phyloP scores from a whole-genome alignment of 2,113 vertebrate species.

The Blennius ocellaris region DNA sequence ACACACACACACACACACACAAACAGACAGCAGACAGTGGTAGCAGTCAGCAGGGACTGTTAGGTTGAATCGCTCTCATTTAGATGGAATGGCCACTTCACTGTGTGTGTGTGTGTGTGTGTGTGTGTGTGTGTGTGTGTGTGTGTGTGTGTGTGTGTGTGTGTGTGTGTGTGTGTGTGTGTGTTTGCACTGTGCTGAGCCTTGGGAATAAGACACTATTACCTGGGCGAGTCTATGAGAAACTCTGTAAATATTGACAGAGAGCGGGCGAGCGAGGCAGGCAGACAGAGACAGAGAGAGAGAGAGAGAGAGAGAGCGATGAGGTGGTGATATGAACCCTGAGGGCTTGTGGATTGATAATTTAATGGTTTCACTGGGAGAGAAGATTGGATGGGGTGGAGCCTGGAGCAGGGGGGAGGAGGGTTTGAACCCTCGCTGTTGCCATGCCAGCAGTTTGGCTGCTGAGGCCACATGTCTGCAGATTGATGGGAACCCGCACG shows the following conservation, averaged over 20 bases:
- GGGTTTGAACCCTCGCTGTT: constrained; percentile 71
- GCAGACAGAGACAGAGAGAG: background rate
- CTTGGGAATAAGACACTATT: constrained; percentile 74
- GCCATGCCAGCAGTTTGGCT: constrained; percentile 62
- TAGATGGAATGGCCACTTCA: constrained; percentile 60
- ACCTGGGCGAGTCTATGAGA: constrained; percentile 65
- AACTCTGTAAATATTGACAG: constrained; percentile 76
- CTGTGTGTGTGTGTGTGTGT: constrained; percentile 4
- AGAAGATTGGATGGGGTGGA: constrained; percentile 46
- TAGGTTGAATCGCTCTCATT: constrained; percentile 70
- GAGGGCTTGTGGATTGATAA: constrained; percentile 62
- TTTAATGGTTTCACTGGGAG: constrained; percentile 75
- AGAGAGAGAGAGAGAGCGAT: background rate
- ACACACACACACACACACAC: constrained; percentile 27
- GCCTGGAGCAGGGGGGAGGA: constrained; percentile 20
- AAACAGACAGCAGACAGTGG: constrained; percentile 23
- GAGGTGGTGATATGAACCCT: constrained; percentile 57
- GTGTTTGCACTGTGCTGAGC: constrained; percentile 32
- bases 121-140: constrained; percentile 12
- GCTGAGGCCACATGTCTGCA: constrained; percentile 26
- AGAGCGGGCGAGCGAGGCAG: constrained; percentile 9
- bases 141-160: constrained; percentile 29
- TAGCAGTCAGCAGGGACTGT: constrained; percentile 56
- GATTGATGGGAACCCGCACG: background rate
- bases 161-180: constrained; percentile 8